A percentile compares a stretch with the other conserved stretches of the same genome.
phyloP scores from a whole-genome alignment of 2,113 vertebrate species.

The Lucifuga dentata region DNA sequence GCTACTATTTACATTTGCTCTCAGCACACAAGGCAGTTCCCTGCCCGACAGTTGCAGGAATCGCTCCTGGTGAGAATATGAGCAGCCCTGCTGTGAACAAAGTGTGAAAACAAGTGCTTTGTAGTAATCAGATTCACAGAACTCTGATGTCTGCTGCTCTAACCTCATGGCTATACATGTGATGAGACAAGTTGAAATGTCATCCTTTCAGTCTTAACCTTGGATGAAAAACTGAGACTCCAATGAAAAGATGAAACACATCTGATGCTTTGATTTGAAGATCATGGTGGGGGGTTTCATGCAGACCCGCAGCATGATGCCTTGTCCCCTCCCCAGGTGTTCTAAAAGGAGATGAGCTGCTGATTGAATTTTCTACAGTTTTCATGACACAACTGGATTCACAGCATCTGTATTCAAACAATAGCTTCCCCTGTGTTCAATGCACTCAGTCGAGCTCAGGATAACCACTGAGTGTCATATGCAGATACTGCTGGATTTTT shows the following conservation, averaged over 20 bases:
- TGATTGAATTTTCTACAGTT: constrained; percentile 67
- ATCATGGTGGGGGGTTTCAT: constrained; percentile 62
- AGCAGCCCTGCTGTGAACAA: constrained; percentile 75
- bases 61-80: constrained; percentile 63
- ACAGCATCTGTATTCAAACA: constrained; percentile 47
- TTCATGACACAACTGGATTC: constrained; percentile 39
- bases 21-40: constrained; percentile 53
- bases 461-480: no score
- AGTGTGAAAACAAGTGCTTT: constrained; percentile 77
- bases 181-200: constrained; percentile 61
- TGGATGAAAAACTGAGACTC: constrained; percentile 50
- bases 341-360: constrained; percentile 52
- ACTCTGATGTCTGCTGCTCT: constrained; percentile 42
- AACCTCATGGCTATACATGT: constrained; percentile 53
- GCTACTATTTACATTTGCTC: constrained; percentile 69
- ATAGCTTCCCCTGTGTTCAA: not conserved
- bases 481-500: no score
- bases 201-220: constrained; percentile 67
- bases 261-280: constrained; percentile 69
- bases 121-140: constrained; percentile 56
- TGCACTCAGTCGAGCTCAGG: no score
- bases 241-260: constrained; percentile 71
- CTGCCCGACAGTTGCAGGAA: constrained; percentile 55
- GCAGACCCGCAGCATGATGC: constrained; percentile 66
- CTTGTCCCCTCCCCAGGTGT: constrained; percentile 75